These are phyloP conservation scores for Pseudorhombus dupliciocellatus DNA, from an alignment of 2,113 vertebrate species.

Conservation along the genomic window DNA sequence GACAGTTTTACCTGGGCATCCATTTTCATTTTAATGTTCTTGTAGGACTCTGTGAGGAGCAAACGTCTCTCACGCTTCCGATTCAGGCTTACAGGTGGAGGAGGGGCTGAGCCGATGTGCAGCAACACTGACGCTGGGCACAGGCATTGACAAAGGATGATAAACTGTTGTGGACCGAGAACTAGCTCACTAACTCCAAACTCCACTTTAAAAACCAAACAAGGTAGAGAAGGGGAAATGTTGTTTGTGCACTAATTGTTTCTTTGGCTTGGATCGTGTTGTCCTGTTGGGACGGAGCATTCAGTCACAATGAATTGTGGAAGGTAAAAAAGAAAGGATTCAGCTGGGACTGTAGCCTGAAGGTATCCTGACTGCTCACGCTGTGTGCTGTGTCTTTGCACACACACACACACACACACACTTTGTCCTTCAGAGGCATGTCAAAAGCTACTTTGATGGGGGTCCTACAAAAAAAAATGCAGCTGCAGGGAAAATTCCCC, in stretches of 20 bases:
- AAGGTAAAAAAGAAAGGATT: neutral
- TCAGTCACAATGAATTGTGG: neutral
- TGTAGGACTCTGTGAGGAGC: too few species aligned
- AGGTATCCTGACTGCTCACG: slow-evolving; percentile 12
- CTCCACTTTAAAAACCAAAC: neutral
- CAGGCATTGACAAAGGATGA: too few species aligned
- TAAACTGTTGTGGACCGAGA: too few species aligned
- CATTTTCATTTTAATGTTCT: too few species aligned
- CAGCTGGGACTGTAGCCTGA: neutral
- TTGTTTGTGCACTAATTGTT: neutral
- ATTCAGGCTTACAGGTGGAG: too few species aligned
- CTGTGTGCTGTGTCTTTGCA: neutral
- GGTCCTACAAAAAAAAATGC: slow-evolving; percentile 29
- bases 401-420: neutral
- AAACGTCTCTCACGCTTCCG: too few species aligned
- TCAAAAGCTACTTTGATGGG: slow-evolving; percentile 32
- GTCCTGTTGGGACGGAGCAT: neutral
- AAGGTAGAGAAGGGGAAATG: neutral
- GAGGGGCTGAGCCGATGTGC: too few species aligned
- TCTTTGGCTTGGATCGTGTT: neutral
- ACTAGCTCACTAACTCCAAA: too few species aligned
- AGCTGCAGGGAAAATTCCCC: slow-evolving; percentile 31
- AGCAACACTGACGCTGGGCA: too few species aligned
- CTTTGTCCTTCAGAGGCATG: slow-evolving; percentile 35
- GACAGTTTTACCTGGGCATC: too few species aligned